Conservation (phyloP, 2,797 vertebrate species). For the Simalia tracyae region DNA sequence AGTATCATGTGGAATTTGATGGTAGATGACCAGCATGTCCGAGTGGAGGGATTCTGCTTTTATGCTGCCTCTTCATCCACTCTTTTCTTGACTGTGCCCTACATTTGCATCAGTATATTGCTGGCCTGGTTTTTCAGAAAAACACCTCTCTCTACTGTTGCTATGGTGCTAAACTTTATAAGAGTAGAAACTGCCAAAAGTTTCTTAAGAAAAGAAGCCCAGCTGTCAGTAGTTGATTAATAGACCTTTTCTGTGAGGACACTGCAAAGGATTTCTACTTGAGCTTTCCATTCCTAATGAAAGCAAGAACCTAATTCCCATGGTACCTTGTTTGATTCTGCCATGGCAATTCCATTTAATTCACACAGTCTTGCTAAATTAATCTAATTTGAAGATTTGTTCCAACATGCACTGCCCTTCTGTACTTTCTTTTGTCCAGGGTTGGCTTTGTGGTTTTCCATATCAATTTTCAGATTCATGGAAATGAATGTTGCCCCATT, state of each 20-base stretch:
- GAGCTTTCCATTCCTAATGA: constrained; percentile 11
- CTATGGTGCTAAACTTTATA: constrained; percentile 1
- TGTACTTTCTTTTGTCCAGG: not conserved
- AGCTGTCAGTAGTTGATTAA: constrained; percentile 27
- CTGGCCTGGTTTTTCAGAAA: constrained; percentile 13
- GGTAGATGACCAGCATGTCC: not conserved
- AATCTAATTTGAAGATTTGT: not conserved
- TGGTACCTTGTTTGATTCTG: not conserved
- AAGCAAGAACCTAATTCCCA: constrained; percentile 16
- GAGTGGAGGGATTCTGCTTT: not conserved
- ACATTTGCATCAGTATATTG: constrained; percentile 15
- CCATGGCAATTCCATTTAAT: constrained; percentile 16
- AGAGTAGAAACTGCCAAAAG: not conserved
- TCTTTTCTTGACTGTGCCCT: not conserved
- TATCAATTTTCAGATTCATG: constrained; percentile 14
- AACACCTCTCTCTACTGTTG: not conserved
- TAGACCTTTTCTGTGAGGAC: constrained; percentile 3
- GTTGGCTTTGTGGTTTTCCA: not conserved
- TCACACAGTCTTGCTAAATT: constrained; percentile 28
- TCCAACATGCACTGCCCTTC: constrained; percentile 23
- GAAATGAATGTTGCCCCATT: not conserved
- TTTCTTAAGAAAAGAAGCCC: constrained; percentile 17
- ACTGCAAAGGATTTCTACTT: constrained; percentile 10
- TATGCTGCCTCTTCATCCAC: not conserved
- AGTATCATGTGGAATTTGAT: not conserved